Evolutionary conservation across 2,888 invertebrate genomes (phyloP), one percentile per base, ranked within the genome.

Genomic region (Drosophila tripunctata): DNA sequence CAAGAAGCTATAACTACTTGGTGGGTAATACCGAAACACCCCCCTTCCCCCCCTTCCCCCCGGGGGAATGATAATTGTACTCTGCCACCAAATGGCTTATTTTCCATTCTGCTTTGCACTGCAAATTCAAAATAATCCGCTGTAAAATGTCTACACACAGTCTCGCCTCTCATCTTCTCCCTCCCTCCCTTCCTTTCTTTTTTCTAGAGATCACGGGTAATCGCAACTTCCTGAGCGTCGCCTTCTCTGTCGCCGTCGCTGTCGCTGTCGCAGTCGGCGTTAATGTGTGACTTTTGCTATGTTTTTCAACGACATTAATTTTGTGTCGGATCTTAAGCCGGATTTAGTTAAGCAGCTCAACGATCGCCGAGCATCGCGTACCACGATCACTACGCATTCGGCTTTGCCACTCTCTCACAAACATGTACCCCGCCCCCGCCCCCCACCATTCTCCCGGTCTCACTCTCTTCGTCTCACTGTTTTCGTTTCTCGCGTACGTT

Each of bases 261-360:
- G 75, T 57, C 66, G 41, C 19, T 50, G 72, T 67, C 67, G 54
- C 69, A 58, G 71, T 68, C 68, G 54, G 78, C 78, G 78, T 86
- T 88, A 89, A 89, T 86, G 87, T 87, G 84, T 88, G 88, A 89
- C 86, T 84, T 88, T 89, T 80, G 79, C 86, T 81, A 76, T 82
- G 85, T 89, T 80, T 88, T 80, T 85, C 89, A 87, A 82, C 89
- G 88, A 90, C 89, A 89, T 89, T 89, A 89, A 90, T 89, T 89
- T 89, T 83, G 88, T 89, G 89, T 90, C 89, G 89, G 90, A 82
- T 89, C 85, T 88, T 90, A 90, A 90, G 91, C 90, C 91, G 90
- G 90, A 90, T 90, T 90, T 89, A 90, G 91, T 91, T 91, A 90
- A 90, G 90, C 91, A 89, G 90, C 90, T 90, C 90, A 90, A 69